A percentile compares a stretch with the other conserved stretches of the same genome.
Conservation (phyloP, 2,113 vertebrate species). For the Ailuropoda melanoleuca region DNA sequence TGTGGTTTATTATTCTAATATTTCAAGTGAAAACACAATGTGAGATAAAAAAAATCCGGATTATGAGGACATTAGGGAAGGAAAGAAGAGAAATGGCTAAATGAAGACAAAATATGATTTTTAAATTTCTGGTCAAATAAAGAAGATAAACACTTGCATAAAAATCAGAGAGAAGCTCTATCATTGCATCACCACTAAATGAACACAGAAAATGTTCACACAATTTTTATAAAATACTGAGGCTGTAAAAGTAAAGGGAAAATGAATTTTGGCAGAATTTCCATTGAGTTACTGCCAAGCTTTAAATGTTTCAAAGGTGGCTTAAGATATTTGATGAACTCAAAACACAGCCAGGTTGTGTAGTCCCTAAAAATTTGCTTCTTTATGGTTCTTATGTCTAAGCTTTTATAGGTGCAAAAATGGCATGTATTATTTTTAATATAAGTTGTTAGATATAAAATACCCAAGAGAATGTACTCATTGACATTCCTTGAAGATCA, state of each 20-base stretch:
- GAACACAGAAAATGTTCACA: constrained; percentile 1
- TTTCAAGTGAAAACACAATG: constrained; percentile 15
- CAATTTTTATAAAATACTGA: constrained; percentile 33
- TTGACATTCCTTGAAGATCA: constrained; percentile 15
- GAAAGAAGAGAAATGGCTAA: neutral
- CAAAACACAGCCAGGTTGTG: neutral
- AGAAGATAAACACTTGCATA: neutral
- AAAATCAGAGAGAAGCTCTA: neutral
- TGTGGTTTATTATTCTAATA: constrained; percentile 19
- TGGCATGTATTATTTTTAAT: neutral
- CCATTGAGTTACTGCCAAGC: constrained; percentile 2
- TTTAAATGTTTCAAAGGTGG: constrained; percentile 35
- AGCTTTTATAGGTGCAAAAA: constrained; percentile 16
- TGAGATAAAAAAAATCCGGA: neutral
- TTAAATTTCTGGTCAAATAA: constrained; percentile 21
- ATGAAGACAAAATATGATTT: constrained; percentile 13
- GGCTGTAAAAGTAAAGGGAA: constrained; percentile 53
- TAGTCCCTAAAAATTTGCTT: neutral
- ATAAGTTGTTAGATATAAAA: constrained; percentile 19
- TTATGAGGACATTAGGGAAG: neutral
- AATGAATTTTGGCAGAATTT: constrained; percentile 53
- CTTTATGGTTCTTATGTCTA: neutral
- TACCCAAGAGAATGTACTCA: neutral
- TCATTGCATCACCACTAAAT: neutral
- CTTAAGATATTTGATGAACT: constrained; percentile 46